A percentile compares a stretch with the other conserved stretches of the same genome.
Evolutionary conservation across 2,888 invertebrate species (phyloP).

Genomic region (Mesoligia furuncula): DNA sequence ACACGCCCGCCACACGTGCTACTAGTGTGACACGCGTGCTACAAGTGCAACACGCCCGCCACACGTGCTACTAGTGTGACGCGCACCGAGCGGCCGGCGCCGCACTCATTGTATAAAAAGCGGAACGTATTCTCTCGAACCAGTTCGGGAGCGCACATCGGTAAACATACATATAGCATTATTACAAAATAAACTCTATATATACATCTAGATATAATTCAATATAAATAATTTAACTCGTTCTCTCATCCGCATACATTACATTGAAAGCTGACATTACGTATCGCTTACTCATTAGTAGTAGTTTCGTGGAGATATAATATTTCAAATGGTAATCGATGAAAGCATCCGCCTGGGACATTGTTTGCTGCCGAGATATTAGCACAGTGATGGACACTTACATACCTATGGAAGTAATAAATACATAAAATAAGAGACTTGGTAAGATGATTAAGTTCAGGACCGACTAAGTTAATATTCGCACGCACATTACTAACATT

Average conservation of each 20-base stretch:
- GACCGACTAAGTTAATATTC: conserved; percentile 28
- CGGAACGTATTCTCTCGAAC: conserved; percentile 52
- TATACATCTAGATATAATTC: conserved; percentile 74
- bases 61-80: background rate
- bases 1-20: background rate
- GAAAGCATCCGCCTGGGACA: background rate
- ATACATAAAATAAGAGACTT: conserved; percentile 23
- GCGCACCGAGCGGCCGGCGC: background rate
- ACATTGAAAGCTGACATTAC: conserved; percentile 57
- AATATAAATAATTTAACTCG: conserved; percentile 69
- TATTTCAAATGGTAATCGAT: conserved; percentile 43
- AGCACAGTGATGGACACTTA: background rate
- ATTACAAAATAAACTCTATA: conserved; percentile 81
- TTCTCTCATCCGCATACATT: conserved; percentile 55
- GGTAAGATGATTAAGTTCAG: conserved; percentile 32
- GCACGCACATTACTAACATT: background rate
- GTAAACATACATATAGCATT: conserved; percentile 65
- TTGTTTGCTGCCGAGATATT: background rate
- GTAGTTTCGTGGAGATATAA: conserved; percentile 29
- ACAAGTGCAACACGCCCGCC: background rate
- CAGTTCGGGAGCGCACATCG: conserved; percentile 39
- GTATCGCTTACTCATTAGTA: conserved; percentile 32
- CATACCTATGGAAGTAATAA: background rate
- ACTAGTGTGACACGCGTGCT: background rate
- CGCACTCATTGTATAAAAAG: conserved; percentile 30